Percentiles rank a stretch among this genome's conserved stretches.
Evolutionary conservation across 2,797 vertebrate genomes (phyloP).

Genomic region (Tarsius wallacei): DNA sequence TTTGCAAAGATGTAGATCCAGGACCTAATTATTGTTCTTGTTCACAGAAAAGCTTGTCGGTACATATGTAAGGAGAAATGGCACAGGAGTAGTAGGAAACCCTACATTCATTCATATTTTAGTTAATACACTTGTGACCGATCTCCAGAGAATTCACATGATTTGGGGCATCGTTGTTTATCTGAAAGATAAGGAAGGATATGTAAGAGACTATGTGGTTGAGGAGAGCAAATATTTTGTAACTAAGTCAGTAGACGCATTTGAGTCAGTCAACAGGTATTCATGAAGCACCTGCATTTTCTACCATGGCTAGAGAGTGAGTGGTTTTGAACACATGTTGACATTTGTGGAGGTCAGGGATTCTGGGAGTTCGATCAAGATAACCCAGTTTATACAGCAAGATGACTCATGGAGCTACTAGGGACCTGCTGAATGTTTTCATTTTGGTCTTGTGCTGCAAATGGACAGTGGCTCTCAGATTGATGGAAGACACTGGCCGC

Average conservation of each 20-base stretch:
- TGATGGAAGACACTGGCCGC: slow-evolving; percentile 37
- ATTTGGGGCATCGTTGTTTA: not conserved
- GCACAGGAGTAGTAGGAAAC: slow-evolving; percentile 26
- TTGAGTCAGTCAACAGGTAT: not conserved
- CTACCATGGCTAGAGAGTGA: not conserved
- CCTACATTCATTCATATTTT: slow-evolving; percentile 50
- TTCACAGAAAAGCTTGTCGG: slow-evolving; percentile 24
- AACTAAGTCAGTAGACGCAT: not conserved
- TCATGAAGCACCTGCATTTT: slow-evolving; percentile 16
- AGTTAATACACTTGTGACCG: slow-evolving; percentile 2
- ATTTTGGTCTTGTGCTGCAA: not conserved
- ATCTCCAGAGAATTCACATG: slow-evolving; percentile 13
- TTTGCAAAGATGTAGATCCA: slow-evolving; percentile 22
- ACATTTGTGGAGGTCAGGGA: not conserved
- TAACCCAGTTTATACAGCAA: not conserved
- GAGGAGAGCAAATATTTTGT: not conserved
- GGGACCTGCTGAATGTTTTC: not conserved
- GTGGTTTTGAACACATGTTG: slow-evolving; percentile 27
- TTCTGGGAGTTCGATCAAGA: slow-evolving; percentile 9
- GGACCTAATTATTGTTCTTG: slow-evolving; percentile 17
- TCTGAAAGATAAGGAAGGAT: not conserved
- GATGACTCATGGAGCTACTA: not conserved
- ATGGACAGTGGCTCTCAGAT: slow-evolving; percentile 14
- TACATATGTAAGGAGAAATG: not conserved
- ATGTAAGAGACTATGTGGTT: not conserved